These are phyloP conservation scores for Paracentrotus lividus DNA, from an alignment of 53 echinoderm and acorn worm species.

Conservation along the genomic window DNA sequence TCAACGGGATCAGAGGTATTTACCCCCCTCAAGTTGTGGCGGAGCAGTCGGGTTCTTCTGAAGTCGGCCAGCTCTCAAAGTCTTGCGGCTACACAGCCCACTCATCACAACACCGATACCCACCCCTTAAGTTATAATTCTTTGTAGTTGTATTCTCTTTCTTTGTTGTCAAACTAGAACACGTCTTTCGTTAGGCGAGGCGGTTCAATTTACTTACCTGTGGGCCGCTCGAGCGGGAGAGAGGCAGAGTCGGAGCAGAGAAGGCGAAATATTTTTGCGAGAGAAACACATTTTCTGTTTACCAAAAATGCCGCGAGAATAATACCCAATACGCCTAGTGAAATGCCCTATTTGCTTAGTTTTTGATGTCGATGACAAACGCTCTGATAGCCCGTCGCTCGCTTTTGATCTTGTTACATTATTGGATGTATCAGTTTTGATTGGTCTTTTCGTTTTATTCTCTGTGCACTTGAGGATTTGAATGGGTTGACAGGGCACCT, in stretches of 20 bases:
- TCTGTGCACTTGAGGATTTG: constrained; percentile 51
- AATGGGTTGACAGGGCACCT: constrained; percentile 52
- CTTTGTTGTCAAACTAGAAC: constrained; percentile 68
- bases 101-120: constrained; percentile 39
- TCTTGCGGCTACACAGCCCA: constrained; percentile 34
- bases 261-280: constrained; percentile 44
- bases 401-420: constrained; percentile 64
- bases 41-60: constrained; percentile 35
- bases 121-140: constrained; percentile 42
- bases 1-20: constrained; percentile 44
- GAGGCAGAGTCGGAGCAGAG: background rate
- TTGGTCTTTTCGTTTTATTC: background rate
- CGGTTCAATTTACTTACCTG: constrained; percentile 62
- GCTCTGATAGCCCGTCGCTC: constrained; percentile 38
- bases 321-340: constrained; percentile 30
- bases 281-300: constrained; percentile 53
- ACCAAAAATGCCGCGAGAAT: constrained; percentile 33
- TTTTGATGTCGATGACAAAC: constrained; percentile 48
- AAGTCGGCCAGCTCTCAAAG: background rate
- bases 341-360: constrained; percentile 51
- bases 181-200: constrained; percentile 51
- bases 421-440: constrained; percentile 61
- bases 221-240: constrained; percentile 7
- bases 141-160: constrained; percentile 45
- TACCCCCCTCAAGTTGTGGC: constrained; percentile 49